Evolutionary conservation across 2,888 invertebrate genomes (phyloP).

Genomic region (Drosophila demipolita): DNA sequence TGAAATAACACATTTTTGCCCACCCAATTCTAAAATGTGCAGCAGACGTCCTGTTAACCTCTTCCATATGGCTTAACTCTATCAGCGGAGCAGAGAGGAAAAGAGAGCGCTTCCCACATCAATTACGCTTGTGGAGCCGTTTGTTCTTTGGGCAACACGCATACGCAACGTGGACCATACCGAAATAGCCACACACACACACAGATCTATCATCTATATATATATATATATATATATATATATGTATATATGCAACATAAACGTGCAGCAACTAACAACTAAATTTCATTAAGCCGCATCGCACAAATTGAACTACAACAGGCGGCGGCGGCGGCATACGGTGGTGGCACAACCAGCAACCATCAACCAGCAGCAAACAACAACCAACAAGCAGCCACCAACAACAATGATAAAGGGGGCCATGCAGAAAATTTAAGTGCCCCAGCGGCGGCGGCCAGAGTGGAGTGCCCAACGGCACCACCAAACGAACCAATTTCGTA

Average conservation of each 20-base stretch:
- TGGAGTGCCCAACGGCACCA: conserved; percentile 34
- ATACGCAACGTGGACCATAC: conserved; percentile 48
- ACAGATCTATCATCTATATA: conserved; percentile 51
- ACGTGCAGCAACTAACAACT: conserved; percentile 80
- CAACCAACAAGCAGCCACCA: conserved; percentile 29
- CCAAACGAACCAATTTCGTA: conserved; percentile 66
- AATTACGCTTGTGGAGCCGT: conserved; percentile 32
- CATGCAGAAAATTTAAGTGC: conserved; percentile 75
- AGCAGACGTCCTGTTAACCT: conserved; percentile 30
- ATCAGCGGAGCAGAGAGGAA: not conserved
- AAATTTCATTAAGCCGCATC: conserved; percentile 77
- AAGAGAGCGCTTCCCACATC: conserved; percentile 34
- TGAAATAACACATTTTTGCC: not conserved
- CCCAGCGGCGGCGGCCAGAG: conserved; percentile 52
- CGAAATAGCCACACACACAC: conserved; percentile 13
- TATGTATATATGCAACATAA: conserved; percentile 42
- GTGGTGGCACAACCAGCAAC: conserved; percentile 12
- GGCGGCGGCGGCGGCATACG: conserved; percentile 23
- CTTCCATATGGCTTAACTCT: conserved; percentile 43
- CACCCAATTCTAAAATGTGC: not conserved
- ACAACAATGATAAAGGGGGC: conserved; percentile 35
- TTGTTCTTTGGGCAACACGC: conserved; percentile 31
- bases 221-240: conserved; percentile 27
- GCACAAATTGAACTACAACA: conserved; percentile 79
- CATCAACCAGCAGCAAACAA: conserved; percentile 19